Percentiles rank a stretch among this genome's conserved stretches.
These are phyloP conservation scores for Xiphorhynchus erythropygius DNA, from an alignment of 2,797 vertebrate genomes.

Conservation along the genomic window DNA sequence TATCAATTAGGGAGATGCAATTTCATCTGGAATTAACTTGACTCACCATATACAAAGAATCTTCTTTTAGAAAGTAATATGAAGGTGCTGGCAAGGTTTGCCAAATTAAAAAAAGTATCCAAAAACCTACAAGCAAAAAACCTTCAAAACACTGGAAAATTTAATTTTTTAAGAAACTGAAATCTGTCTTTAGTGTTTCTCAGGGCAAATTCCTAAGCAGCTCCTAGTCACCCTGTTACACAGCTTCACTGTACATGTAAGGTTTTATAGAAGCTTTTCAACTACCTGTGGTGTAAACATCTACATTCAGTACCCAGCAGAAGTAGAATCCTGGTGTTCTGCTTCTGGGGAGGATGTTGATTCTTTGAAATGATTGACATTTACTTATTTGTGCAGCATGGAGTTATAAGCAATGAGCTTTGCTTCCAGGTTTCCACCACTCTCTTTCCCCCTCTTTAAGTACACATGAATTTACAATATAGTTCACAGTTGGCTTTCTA, in stretches of 20 bases:
- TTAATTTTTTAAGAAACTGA: neutral
- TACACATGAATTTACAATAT: neutral
- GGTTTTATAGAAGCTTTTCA: neutral
- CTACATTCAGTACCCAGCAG: neutral
- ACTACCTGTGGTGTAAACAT: neutral
- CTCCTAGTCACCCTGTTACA: neutral
- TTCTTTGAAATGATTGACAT: neutral
- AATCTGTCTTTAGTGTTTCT: accelerated
- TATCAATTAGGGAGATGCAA: neutral
- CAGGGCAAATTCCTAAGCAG: neutral
- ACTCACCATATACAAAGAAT: neutral
- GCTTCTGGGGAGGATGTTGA: neutral
- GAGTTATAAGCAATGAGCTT: neutral
- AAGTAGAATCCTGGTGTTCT: neutral
- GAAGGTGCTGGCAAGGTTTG: neutral
- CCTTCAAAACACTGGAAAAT: neutral
- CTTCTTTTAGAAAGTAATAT: neutral
- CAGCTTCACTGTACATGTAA: neutral
- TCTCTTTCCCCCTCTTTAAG: neutral
- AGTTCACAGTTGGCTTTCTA: neutral
- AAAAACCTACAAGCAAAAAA: neutral
- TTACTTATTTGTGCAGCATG: neutral
- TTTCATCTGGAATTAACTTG: neutral
- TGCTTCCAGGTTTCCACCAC: neutral
- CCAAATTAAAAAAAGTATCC: neutral